Base-by-base conservation (phyloP, 2,797 vertebrate species). In the Tokudaia muenninki region DNA sequence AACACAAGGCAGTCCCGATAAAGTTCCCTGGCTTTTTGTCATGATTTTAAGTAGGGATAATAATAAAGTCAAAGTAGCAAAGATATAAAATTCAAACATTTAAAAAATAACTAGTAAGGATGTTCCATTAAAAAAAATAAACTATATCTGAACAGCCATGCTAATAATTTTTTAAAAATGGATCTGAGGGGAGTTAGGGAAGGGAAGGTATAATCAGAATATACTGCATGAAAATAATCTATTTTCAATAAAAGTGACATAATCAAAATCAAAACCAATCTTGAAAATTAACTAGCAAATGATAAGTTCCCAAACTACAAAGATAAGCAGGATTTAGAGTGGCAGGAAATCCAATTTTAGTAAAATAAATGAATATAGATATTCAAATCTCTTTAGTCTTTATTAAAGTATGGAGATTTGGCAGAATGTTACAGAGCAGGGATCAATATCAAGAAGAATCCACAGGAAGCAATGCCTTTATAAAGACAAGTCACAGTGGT, bases 331-430 rank as follows among this genome's bases (percentile, higher is more conserved):
- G 21, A 79, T 91, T 94, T 95, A 26, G n/a, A 95, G 93, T 34
- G 3, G 11, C 74, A 77, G 4, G 37, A 67, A 91, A 65, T 93
- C 34, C 83, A 65, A 59, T 93, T 96, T 96, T 82, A 94, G 59
- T 92, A 81, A 93, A 92, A 90, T 63, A 93, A 94, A 11, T 90
- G 93, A 80, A 74, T 74, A 83, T 1, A 72, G 8, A 44, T 90
- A 87, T 44, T 55, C 29, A 95, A 91, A 94, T 92, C 4, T 21
- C 22, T 82, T 44, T 50, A 78, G 41, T 72, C 16, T 81, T 92
- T 93, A 63, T 90, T 79, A 70, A 44, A 84, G 31, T 19, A 7
- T 9, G 80, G 22, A 5, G 67, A n/a, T 83, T 79, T 83, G 55
- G 17, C 55, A 84, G 41, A 34, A 65, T 86, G 6, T 82, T 74